Evolutionary conservation across 1,140 invertebrate genomes (phyloP).

Genomic region (Colletes latitarsis): DNA sequence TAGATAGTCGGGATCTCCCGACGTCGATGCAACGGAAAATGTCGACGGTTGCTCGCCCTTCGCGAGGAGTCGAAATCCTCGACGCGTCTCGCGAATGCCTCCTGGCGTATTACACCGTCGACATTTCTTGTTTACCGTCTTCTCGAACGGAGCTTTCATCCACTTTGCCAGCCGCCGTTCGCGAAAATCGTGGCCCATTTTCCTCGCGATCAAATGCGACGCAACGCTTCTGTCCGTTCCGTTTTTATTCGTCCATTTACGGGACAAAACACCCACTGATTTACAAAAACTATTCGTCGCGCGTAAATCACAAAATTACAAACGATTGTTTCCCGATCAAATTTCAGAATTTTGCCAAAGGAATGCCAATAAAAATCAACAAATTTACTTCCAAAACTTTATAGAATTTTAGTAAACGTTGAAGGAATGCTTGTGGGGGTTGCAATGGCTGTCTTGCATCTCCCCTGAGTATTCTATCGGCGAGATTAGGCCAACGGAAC

Average conservation of each 20-base stretch:
- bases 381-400: no score
- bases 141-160: neutral
- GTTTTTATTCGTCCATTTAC: neutral
- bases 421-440: no score
- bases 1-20: neutral
- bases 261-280: no score
- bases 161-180: neutral
- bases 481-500: no score
- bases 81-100: constrained; percentile 2
- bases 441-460: no score
- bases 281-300: no score
- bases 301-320: no score
- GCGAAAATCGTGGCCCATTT: neutral
- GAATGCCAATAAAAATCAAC: no score
- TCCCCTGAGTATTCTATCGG: no score
- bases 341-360: no score
- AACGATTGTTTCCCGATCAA: neutral
- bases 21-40: neutral
- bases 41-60: neutral
- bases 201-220: neutral
- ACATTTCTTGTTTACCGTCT: neutral
- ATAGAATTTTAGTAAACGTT: no score
- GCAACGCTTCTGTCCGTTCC: neutral
- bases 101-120: neutral
- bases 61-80: neutral